phyloP scores from a whole-genome alignment of 2,797 vertebrate species.

The Pipistrellus pygmaeus region DNA sequence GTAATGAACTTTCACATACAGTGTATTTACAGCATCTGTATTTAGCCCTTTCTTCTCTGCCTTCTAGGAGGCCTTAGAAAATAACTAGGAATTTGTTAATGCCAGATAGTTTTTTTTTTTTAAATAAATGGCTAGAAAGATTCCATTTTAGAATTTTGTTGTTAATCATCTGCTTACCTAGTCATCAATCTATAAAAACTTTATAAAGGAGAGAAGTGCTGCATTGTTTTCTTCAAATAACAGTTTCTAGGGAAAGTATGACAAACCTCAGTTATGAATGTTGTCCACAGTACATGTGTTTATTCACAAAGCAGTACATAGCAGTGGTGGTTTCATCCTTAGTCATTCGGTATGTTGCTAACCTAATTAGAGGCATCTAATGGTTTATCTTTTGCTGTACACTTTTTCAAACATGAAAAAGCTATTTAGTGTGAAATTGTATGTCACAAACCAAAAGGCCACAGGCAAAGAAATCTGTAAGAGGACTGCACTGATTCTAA shows the following conservation, averaged over 20 bases:
- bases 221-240: slow-evolving; percentile 59
- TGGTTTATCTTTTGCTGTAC: slow-evolving; percentile 71
- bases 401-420: slow-evolving; percentile 58
- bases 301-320: slow-evolving; percentile 32
- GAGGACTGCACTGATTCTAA: slow-evolving; percentile 15
- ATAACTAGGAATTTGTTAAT: slow-evolving; percentile 67
- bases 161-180: slow-evolving; percentile 58
- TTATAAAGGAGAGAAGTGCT: slow-evolving; percentile 64
- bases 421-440: neutral
- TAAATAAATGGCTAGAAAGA: slow-evolving; percentile 63
- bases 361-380: slow-evolving; percentile 44
- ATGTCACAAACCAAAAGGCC: accelerated
- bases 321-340: neutral
- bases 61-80: slow-evolving; percentile 55
- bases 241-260: slow-evolving; percentile 58
- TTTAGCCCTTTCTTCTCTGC: slow-evolving; percentile 32
- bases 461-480: neutral
- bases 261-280: slow-evolving; percentile 23
- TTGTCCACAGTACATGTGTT: neutral
- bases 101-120: slow-evolving; percentile 11
- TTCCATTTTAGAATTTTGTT: slow-evolving; percentile 69
- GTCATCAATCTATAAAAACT: slow-evolving; percentile 72
- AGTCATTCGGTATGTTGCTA: slow-evolving; percentile 35
- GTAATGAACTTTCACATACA: slow-evolving; percentile 61
- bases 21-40: slow-evolving; percentile 69